Evolutionary conservation across 2,113 vertebrate genomes (phyloP), one percentile per base, ranked within the genome.

Genomic region (Peromyscus maniculatus): DNA sequence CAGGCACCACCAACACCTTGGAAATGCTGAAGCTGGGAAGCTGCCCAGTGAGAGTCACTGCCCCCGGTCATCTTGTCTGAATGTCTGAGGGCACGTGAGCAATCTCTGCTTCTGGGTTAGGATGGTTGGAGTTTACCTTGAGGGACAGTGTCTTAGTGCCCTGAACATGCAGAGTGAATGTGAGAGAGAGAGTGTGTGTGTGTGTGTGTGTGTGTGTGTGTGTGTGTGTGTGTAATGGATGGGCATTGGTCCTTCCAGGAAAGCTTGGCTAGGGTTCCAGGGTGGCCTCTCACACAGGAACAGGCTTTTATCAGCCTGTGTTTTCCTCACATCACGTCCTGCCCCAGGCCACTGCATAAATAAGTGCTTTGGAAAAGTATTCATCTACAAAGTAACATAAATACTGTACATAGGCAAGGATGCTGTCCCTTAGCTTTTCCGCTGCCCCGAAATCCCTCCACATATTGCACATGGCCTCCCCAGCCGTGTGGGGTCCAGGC

Each of bases 381-480:
- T 93, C 94, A 80, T 97, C 96, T 97, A 95, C 84, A 98, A 96
- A 97, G 95, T 66, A 97, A 98, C 97, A 98, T 98, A 98, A 98
- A 98, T 98, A 98, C 98, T 98, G 97, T 98, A 98, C 97, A 97
- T 0, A 83, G 97, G 96, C 95, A 97, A 97, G 93, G 97, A 33
- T 94, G 88, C 69, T n/a, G 9, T 59, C 82, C 80, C 95, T 82
- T 22, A 78, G 89, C 93, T 93, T 93, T 69, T 92, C 95, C 77
- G 21, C 71, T 92, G 97, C 91, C 95, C 93, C 89, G 80, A 96
- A 96, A 90, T 89, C 96, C 95, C 93, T 97, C 94, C 91, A 87
- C 95, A 96, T 98, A 98, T 97, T 98, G 98, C 97, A 98, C 98
- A 96, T 95, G 97, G 97, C 96, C 96, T 93, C 89, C 89, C 97